Conservation (phyloP, 2,888 invertebrate species). For the Protodeltote pygarga region DNA sequence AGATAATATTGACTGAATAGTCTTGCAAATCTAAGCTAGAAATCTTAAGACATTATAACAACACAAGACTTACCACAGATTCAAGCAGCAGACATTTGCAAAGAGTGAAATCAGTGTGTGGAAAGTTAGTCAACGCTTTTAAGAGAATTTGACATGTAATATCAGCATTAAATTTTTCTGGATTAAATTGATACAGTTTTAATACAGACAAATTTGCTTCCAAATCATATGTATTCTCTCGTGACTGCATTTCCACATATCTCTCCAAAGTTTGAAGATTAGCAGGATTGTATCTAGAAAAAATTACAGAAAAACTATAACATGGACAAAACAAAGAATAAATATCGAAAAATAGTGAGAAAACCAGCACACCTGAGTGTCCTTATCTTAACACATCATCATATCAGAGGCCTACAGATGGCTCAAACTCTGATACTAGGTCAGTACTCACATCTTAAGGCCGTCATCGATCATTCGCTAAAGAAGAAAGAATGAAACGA, state of each 20-base stretch:
- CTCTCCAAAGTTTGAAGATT: conserved; percentile 96
- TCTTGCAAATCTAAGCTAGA: no score
- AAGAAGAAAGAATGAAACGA: no score
- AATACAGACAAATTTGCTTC: conserved; percentile 98
- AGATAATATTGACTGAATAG: no score
- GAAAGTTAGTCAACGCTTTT: conserved; percentile 98
- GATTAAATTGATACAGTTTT: conserved; percentile 98
- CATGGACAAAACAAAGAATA: not conserved
- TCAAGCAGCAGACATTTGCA: conserved; percentile 98
- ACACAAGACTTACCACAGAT: conserved; percentile 81
- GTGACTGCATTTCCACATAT: conserved; percentile 97
- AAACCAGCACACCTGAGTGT: no score
- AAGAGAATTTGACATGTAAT: conserved; percentile 96
- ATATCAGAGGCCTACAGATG: no score
- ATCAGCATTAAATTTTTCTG: conserved; percentile 93
- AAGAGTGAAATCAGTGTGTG: conserved; percentile 98
- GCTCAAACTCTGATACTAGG: no score
- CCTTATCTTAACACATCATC: no score
- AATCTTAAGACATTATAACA: no score
- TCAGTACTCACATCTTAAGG: no score
- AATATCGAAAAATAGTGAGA: no score
- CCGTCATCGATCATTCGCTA: no score
- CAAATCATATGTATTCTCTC: conserved; percentile 97
- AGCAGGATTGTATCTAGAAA: conserved; percentile 96
- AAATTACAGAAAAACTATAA: not conserved